Conservation (phyloP, 2,797 vertebrate genomes). For the Sparidentex hasta region DNA sequence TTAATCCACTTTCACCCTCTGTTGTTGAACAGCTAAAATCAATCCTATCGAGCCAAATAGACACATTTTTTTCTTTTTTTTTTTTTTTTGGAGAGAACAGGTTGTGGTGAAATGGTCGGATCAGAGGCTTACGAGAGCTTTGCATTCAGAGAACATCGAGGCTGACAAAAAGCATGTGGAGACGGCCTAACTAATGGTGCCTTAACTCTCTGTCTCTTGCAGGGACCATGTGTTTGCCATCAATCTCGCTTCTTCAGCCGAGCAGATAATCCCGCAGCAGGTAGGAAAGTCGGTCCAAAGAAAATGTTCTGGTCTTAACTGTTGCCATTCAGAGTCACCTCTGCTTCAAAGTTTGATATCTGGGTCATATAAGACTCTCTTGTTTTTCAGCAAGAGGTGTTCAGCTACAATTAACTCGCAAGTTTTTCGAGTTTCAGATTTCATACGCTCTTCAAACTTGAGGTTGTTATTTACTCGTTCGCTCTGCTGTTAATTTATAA, state of each 20-base stretch:
- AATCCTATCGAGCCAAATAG: not conserved
- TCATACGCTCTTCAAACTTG: too few relatives aligned
- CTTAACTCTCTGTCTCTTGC: slow-evolving; percentile 35
- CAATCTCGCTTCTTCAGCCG: slow-evolving; percentile 86
- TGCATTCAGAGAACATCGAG: slow-evolving; percentile 2
- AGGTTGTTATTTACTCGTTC: too few relatives aligned
- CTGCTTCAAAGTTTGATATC: not conserved
- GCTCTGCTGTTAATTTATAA: too few relatives aligned
- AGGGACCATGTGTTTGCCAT: slow-evolving; percentile 96
- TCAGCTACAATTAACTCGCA: too few relatives aligned
- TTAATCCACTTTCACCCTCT: slow-evolving; percentile 35
- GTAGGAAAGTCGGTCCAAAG: slow-evolving; percentile 77
- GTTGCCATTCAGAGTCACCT: not conserved
- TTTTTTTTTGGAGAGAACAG: not conserved
- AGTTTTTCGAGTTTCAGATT: too few relatives aligned
- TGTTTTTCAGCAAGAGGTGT: too few relatives aligned
- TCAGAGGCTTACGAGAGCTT: slow-evolving; percentile 18
- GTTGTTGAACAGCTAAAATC: slow-evolving; percentile 36
- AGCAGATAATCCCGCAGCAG: slow-evolving; percentile 90
- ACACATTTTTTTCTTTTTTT: not conserved
- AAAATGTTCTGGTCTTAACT: not conserved
- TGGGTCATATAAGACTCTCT: not conserved
- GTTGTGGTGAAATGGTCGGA: slow-evolving; percentile 24
- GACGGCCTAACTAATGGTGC: slow-evolving; percentile 11
- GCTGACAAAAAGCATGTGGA: not conserved